phyloP scores from a whole-genome alignment of 1,140 invertebrate genomes.

The Euborellia annulipes region DNA sequence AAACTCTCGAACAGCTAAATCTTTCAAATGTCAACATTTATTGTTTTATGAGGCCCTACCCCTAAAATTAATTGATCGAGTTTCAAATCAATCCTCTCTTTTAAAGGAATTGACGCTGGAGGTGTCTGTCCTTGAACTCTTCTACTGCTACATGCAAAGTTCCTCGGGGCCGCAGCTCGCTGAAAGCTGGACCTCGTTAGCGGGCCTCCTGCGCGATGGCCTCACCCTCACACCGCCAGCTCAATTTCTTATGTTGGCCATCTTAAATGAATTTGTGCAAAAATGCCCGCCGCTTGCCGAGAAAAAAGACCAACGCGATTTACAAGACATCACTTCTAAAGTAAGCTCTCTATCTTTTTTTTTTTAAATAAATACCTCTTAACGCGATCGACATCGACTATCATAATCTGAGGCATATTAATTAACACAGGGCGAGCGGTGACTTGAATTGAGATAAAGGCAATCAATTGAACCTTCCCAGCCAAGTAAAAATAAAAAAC shows the following conservation, averaged over 20 bases:
- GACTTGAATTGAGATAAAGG: no score
- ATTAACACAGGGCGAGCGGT: no score
- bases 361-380: neutral
- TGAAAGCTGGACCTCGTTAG: constrained; percentile 64
- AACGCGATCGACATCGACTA: no score
- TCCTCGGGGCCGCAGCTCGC: constrained; percentile 48
- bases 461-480: no score
- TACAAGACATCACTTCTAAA: constrained; percentile 61
- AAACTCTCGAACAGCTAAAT: no score
- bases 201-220: constrained; percentile 56
- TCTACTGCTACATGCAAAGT: constrained; percentile 56
- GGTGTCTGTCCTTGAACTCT: constrained; percentile 44
- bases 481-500: no score
- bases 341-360: constrained; percentile 21
- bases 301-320: constrained; percentile 66
- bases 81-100: no score
- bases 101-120: constrained; percentile 31
- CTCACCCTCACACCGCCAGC: constrained; percentile 52
- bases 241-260: constrained; percentile 63
- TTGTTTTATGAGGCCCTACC: no score
- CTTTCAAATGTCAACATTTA: no score
- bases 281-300: constrained; percentile 60
- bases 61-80: no score
- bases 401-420: no score
- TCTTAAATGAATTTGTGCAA: constrained; percentile 75